Evolutionary conservation across 2,113 vertebrate genomes (phyloP).

Genomic region (Engystomops pustulosus): DNA sequence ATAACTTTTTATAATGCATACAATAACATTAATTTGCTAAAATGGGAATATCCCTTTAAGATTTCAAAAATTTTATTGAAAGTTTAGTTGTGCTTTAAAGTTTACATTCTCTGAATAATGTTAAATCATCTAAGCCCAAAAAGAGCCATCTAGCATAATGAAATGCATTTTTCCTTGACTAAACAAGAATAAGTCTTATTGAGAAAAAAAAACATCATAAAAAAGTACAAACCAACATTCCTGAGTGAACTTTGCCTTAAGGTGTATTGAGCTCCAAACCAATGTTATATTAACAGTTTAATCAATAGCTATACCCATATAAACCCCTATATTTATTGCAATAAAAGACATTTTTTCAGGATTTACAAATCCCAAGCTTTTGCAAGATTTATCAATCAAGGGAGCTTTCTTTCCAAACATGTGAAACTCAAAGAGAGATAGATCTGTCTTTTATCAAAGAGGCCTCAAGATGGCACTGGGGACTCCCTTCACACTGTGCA

Average conservation of each 20-base stretch:
- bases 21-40: too few relatives aligned
- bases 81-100: too few relatives aligned
- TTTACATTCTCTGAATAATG: too few relatives aligned
- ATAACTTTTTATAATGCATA: too few relatives aligned
- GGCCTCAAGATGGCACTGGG: constrained; percentile 55
- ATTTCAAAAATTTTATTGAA: too few relatives aligned
- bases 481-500: constrained; percentile 30
- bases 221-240: too few relatives aligned
- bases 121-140: too few relatives aligned
- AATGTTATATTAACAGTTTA: background rate
- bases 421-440: constrained; percentile 35
- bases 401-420: background rate
- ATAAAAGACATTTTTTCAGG: background rate
- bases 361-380: background rate
- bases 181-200: too few relatives aligned
- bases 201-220: too few relatives aligned
- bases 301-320: background rate
- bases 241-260: background rate
- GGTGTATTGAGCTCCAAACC: background rate
- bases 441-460: constrained; percentile 41
- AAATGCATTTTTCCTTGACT: too few relatives aligned
- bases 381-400: background rate
- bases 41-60: too few relatives aligned
- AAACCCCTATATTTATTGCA: background rate
- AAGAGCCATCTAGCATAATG: too few relatives aligned